Base-by-base conservation (phyloP, 53 echinoderm and acorn worm species). In the Patiria pectinifera region DNA sequence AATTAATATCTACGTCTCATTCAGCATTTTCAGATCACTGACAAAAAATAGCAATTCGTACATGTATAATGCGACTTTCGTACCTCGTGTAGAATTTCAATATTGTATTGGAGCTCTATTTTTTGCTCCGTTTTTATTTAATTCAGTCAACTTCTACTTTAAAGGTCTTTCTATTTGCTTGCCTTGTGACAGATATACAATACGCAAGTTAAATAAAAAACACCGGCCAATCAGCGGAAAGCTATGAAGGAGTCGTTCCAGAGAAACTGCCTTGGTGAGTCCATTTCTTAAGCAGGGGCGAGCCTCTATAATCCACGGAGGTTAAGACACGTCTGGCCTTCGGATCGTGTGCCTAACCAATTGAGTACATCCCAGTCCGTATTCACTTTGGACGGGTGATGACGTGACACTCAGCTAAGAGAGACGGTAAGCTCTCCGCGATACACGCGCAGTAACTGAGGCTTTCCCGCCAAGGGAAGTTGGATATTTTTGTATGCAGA, bases 391-490 rank as follows among this genome's bases (percentile, higher is more conserved):
- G 16, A 7, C 44, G 16, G 4, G 24, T 77, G 11, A 48, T 87
- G 87, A 87, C 87, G 87, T 60, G 18, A 26, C 87, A 74, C 74
- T 5, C n/a, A 24, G n/a, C 74, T 21, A 3, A 23, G 74, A n/a
- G 18, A 74, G 22, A 74, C 74, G 74, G 74, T 74, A 74, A 24
- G 74, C 74, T 24, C 21, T 22, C 25, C 21, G 13, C 44, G n/a
- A 76, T 18, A 87, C 77, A 87, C 87, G 60, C 76, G 59, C 60
- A 87, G 87, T 87, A 77, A 87, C 78, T 77, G 60, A 59, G 78
- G 87, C 87, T 87, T 87, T 77, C 87, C 87, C 77, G 61, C 78
- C 78, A 26, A 61, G 71, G 87, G 87, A 87, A 87, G 87, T 78
- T 78, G 44, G 60, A 78, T 87, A 76, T 87, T 87, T 87, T 76